Evolutionary conservation across 2,888 invertebrate genomes (phyloP).

Genomic region (Octodonta nipae): DNA sequence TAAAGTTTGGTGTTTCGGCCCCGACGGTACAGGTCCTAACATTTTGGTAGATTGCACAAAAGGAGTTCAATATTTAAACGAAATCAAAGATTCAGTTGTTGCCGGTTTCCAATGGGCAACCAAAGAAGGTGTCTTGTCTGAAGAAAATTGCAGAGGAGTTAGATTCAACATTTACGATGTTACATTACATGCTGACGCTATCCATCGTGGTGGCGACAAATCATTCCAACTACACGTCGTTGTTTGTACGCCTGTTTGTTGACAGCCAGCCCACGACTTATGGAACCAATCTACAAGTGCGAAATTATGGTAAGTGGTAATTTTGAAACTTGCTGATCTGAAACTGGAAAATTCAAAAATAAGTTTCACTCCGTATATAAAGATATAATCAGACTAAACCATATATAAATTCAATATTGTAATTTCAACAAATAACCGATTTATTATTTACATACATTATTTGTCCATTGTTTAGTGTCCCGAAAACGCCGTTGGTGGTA

Average conservation of each 20-base stretch:
- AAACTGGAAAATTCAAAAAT: too few species aligned
- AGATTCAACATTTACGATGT: constrained; percentile 98
- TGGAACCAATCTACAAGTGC: constrained; percentile 99
- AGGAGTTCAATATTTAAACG: constrained; percentile 98
- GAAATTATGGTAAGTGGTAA: constrained; percentile 74
- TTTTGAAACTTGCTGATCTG: too few species aligned
- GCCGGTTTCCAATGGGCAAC: constrained; percentile 99
- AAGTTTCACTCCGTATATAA: too few species aligned
- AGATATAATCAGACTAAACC: too few species aligned
- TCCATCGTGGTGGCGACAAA: constrained; percentile 99
- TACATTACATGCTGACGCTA: constrained; percentile 97
- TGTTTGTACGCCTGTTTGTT: constrained; percentile 91
- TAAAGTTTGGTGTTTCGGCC: constrained; percentile 99
- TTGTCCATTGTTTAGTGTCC: constrained; percentile 54
- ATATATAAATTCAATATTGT: too few species aligned
- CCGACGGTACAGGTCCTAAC: constrained; percentile 97
- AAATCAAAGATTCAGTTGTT: constrained; percentile 98
- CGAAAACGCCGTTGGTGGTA: constrained; percentile 89
- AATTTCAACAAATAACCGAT: too few species aligned
- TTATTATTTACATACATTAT: too few species aligned
- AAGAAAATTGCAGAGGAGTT: constrained; percentile 89
- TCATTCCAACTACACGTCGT: constrained; percentile 97
- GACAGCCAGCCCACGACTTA: constrained; percentile 84
- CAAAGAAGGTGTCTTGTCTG: constrained; percentile 95
- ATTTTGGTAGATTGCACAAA: constrained; percentile 95